Base-by-base conservation (phyloP, 2,888 invertebrate genomes). In the Amphipyra tragopoginis region DNA sequence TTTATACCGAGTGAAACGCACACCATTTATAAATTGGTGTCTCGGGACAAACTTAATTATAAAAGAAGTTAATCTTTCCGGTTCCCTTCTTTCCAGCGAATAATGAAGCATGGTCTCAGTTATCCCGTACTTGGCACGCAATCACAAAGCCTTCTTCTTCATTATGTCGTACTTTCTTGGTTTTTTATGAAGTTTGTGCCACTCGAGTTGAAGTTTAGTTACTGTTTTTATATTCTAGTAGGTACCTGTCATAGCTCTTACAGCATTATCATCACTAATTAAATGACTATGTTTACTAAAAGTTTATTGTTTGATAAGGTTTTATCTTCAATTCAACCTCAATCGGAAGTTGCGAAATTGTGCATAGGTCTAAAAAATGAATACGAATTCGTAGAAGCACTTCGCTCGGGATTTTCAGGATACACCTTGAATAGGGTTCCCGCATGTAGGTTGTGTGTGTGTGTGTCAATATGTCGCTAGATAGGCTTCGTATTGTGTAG, bases 121-220 rank as follows among this genome's bases (percentile, higher is more conserved):
- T 86, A 81, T 81, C 79, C 78, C 80, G 77, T 81, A 83, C 80
- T 86, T 85, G 81, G 82, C 86, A 86, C 81, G 82, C 84, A 83
- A 86, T 86, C 80, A 79, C 80, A 80, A 79, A 83, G 85, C 81
- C 79, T 82, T 85, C 81, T 82, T 85, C 83, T 83, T 84, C 83
- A 84, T 85, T 86, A 84, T 81, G 80, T 75, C 79, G 78, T 78
- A 81, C 77, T 81, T 86, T 80, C 81, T 80, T 52, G 42, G 21
- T 53, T 58, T 59, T 59, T 65, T 33, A 50, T 8, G 9, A 58
- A 61, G 38, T 59, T 65, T 57, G 40, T 56, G 38, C 40, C n/a
- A 45, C 48, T 64, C 43, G 36, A 40, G 38, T 48, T 56, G 49
- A 21, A 53, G 36, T 49, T 50, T 7, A 56, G 42, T 66, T 50